Evolutionary conservation across 2,113 vertebrate genomes (phyloP), one percentile per base, ranked within the genome.

Genomic region (Archilochus colubris): DNA sequence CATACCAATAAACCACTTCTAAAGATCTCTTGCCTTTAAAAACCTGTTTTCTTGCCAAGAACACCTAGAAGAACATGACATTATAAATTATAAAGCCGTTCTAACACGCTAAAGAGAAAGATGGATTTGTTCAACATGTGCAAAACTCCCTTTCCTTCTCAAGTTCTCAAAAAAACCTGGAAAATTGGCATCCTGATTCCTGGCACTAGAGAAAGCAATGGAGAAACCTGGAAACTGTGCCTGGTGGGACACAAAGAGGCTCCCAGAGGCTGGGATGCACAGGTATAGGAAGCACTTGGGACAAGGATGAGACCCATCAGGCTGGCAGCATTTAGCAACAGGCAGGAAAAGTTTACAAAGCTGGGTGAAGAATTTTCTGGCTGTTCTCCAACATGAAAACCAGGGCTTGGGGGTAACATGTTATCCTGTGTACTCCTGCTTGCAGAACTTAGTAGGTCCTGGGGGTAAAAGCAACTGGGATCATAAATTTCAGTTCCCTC

Each of bases 201-300:
- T 14, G 33, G 74, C n/a, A 6, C 33, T 55, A 28, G 13, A 55
- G 21, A 14, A 62, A 86, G 30, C 2, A 11, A 43, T 15, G 46
- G 44, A 82, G 53, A 62, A 82, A 23, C 30, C 59, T 93, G 25
- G 17, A 73, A 76, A 12, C 76, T 18, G 21, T 36, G 73, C 18
- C 38, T 31, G 15, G 12, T 11, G 54, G 61, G 78, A 69, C 23
- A 28, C 54, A 87, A 21, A 44, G 2, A 6, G 13, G 30, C 30
- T 53, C n/a, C 25, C 33, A 51, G 24, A 59, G 46, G 51, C 76
- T 8, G 40, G 67, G 43, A n/a, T 25, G 48, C 0, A 3, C 0
- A 4, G 51, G 27, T 6, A 8, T 0, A 44, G 48, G 46, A 57
- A 58, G 50, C 15, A 22, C 22, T 31, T 22, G 12, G 72, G 33